Evolutionary conservation across 53 echinoderm and acorn worm species (phyloP).

Genomic region (Patiria pectinifera): DNA sequence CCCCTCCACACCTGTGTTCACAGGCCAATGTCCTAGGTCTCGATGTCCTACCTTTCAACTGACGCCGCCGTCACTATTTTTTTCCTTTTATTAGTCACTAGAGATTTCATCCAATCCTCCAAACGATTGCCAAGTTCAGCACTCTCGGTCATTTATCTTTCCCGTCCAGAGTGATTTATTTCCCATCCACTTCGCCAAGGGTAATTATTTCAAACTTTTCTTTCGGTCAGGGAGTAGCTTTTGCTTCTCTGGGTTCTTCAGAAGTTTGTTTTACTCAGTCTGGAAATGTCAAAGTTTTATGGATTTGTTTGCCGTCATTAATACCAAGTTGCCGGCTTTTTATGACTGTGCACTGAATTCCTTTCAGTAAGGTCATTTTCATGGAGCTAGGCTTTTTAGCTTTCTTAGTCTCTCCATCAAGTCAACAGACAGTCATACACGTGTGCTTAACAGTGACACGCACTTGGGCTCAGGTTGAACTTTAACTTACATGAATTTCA

Average conservation of each 20-base stretch:
- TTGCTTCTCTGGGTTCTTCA: neutral
- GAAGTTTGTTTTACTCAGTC: slow-evolving; percentile 28
- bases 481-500: no score
- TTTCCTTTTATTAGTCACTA: neutral
- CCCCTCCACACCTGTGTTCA: neutral
- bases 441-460: no score
- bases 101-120: neutral
- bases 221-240: neutral
- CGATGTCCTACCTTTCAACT: slow-evolving; percentile 4
- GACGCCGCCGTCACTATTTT: slow-evolving; percentile 2
- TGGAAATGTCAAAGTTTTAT: slow-evolving; percentile 46
- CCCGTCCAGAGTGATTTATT: slow-evolving; percentile 37
- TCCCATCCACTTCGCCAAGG: neutral
- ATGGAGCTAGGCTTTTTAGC: neutral
- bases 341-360: neutral
- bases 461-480: no score
- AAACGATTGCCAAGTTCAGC: slow-evolving; percentile 44
- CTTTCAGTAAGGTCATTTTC: neutral
- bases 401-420: no score
- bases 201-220: slow-evolving; percentile 38
- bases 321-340: neutral
- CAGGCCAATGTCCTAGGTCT: slow-evolving; percentile 18
- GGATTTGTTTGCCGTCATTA: slow-evolving; percentile 27
- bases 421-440: no score
- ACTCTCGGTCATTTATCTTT: slow-evolving; percentile 31